A percentile compares a stretch with the other conserved stretches of the same genome.
Evolutionary conservation across 2,888 invertebrate species (phyloP).

Genomic region (Neoitamus cyanurus): DNA sequence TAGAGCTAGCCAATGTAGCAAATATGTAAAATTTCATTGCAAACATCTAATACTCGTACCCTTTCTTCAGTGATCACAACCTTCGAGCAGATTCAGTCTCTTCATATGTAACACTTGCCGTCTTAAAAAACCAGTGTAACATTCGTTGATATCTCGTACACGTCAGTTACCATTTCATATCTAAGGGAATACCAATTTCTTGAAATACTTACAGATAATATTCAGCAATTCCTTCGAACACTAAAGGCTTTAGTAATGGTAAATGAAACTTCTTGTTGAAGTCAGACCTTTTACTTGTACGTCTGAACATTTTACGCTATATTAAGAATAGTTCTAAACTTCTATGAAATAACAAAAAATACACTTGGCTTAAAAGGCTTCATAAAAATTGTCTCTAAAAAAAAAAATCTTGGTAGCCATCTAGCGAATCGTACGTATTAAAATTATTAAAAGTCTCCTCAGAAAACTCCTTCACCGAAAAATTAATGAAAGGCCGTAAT

Average conservation of each 20-base stretch:
- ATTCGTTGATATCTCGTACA: too few species aligned
- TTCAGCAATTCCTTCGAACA: too few species aligned
- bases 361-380: constrained; percentile 25
- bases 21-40: too few species aligned
- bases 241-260: neutral
- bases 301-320: constrained; percentile 13
- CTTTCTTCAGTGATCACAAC: too few species aligned
- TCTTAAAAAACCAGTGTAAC: too few species aligned
- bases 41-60: too few species aligned
- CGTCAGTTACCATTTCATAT: too few species aligned
- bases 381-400: constrained; percentile 40
- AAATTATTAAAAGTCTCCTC: neutral
- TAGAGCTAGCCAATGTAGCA: too few species aligned
- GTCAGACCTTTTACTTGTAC: constrained; percentile 24
- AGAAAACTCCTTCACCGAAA: constrained; percentile 27
- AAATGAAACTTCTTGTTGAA: neutral
- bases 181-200: too few species aligned
- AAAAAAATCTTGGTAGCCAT: constrained; percentile 4
- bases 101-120: too few species aligned
- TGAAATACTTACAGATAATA: too few species aligned
- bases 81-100: too few species aligned
- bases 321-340: constrained; percentile 12
- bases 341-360: neutral
- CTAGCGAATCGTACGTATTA: neutral
- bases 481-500: neutral